Base-by-base conservation (phyloP, 2,888 invertebrate genomes). In the Anthophora plumipes region DNA sequence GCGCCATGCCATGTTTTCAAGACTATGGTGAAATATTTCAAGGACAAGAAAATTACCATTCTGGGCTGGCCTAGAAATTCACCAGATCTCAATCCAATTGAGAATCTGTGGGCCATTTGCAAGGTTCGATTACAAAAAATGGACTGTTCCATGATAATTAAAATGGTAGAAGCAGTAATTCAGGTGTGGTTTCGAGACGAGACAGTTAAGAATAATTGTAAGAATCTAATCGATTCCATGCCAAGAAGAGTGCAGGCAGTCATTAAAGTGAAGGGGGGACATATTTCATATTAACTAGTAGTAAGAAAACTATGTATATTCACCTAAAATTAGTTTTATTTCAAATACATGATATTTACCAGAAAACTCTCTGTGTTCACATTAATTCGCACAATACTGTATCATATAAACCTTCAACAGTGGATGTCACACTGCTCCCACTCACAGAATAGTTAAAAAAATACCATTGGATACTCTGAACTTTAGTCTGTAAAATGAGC, bases 41-140 rank as follows among this genome's bases (percentile, higher is more conserved):
- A 52, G 52, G 52, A 22, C 52, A 20, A 52, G 52, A 52, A 52
- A 22, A 22, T 52, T 52, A 52, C 20, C n/a, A 52, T 22, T 52
- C 20, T 52, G 52, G 52, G 22, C 20, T 52, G 20, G 52, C 52
- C 52, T 22, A 22, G 52, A 52, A 52, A 52, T 50, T 50, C 50
- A 50, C 50, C 50, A 50, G 50, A 50, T 50, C 50, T 50, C n/a
- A 50, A 50, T 50, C 50, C n/a, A 17, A 50, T 50, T 50, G 50
- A 50, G n/a, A 50, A 50, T 50, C 50, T 50, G 20, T 50, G 50
- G 50, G 20, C 50, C 50, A 50, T 50, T 17, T 50, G 50, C n/a
- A 50, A 50, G 17, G 50, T 2, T n/a, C 17, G 50, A n/a, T 20
- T 20, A 20, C 50, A 50, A 50, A 50, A n/a, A 50, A 50, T 50